Conservation (phyloP, 2,797 vertebrate species). For the Gastrophryne carolinensis region DNA sequence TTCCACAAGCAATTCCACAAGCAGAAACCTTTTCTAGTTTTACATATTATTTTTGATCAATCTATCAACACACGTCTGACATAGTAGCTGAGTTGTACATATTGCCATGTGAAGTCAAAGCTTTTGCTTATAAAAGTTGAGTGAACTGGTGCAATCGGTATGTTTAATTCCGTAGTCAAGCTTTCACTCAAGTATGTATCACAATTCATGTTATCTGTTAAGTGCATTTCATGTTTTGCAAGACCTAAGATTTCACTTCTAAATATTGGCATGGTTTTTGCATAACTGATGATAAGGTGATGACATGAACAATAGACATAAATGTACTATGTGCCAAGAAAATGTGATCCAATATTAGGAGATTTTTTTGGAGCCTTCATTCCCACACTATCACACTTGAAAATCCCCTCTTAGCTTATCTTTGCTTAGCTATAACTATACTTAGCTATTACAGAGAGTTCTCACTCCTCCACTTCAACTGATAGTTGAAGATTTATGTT, state of each 20-base stretch:
- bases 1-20: no score
- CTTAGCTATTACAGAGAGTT: no score
- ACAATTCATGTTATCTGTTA: not conserved
- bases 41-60: no score
- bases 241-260: not conserved
- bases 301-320: not conserved
- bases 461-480: no score
- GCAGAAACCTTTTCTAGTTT: no score
- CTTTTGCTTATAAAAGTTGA: no score
- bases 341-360: not conserved
- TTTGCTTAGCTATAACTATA: no score
- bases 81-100: no score
- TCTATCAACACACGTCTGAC: no score
- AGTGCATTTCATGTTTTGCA: not conserved
- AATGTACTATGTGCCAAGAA: not conserved
- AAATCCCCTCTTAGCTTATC: not conserved
- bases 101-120: no score
- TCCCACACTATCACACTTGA: not conserved
- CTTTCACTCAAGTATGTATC: not conserved
- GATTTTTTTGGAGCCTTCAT: not conserved
- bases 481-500: no score
- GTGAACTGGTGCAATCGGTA: no score
- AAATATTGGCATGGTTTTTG: not conserved
- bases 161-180: not conserved
- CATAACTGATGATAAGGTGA: not conserved